Evolutionary conservation across 2,888 invertebrate genomes (phyloP), one percentile per base, ranked within the genome.

Genomic region (Odiellus spinosus): DNA sequence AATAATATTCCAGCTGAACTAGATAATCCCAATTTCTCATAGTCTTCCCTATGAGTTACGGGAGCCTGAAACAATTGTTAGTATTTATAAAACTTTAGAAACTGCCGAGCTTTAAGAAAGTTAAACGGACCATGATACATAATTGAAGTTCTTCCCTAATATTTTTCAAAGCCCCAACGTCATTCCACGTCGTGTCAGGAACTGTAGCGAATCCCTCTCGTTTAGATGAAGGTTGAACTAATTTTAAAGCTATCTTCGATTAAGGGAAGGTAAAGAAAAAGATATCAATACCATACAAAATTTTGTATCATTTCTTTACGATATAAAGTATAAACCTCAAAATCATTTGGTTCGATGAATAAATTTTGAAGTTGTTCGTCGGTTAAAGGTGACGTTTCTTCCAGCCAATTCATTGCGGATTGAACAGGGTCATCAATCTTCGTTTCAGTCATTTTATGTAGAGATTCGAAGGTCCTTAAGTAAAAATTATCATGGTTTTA

Each of bases 191-290:
- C 1, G 88, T 87, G 70, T 91, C 88, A 2, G 98, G 96, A 12
- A 98, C 88, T 1, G 93, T 93, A 2, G 87, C 86, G 67, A 98
- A 95, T 43, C 96, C 96, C 71, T 98, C 96, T 56, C 95, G 73
- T 60, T 91, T 93, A 0, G 91, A 82, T 44, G 88, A 87, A 0
- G 95, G 95, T 63, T 88, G 87, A 5, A 90, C 81, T 46, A 76
- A 71, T 63, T 82, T 80, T 20, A 88, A 66, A 3, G 90, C 90
- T 56, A 71, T 72, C 46, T 76, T n/a, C n/a, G n/a, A 48, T 12
- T 15, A 38, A 47, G 14, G 18, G n/a, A n/a, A n/a, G 43, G 11
- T 26, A 17, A 14, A n/a, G 6, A 41, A 11, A 40, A 18, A 32
- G 15, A 38, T 12, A 17, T 8, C 10, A 17, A 1, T 38, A 14